Percentiles rank a stretch among this genome's conserved stretches.
These are phyloP conservation scores for Platyrinchus mystaceus DNA, from an alignment of 2,797 vertebrate species.

Conservation along the genomic window DNA sequence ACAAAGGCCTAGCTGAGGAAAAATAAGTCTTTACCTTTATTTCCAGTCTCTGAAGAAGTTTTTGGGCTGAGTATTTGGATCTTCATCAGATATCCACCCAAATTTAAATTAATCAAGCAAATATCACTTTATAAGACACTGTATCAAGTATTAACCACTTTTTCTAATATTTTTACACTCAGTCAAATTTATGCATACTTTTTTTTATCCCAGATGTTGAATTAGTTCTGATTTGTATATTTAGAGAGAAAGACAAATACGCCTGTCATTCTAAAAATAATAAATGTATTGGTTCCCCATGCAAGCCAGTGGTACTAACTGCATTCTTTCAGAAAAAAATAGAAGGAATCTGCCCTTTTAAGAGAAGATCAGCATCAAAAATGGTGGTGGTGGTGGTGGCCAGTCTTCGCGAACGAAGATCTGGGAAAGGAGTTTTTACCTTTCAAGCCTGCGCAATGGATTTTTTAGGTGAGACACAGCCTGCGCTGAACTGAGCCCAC, in stretches of 20 bases:
- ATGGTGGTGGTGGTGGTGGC: no score
- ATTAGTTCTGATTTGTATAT: not conserved
- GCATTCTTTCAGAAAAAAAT: not conserved
- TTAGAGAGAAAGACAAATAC: not conserved
- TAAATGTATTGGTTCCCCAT: not conserved
- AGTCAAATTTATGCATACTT: not conserved
- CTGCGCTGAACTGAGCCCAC: no score
- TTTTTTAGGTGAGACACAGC: no score
- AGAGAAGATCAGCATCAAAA: not conserved
- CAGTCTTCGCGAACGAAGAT: no score
- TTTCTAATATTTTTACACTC: not conserved
- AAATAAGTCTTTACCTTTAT: not conserved
- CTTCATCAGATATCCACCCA: not conserved
- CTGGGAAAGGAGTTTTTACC: no score
- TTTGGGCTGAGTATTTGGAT: not conserved
- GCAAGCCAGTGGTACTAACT: not conserved
- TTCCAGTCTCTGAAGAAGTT: not conserved
- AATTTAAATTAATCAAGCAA: not conserved
- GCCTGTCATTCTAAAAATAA: not conserved
- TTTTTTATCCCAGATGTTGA: not conserved
- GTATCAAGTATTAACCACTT: not conserved
- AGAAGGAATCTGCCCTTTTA: not conserved
- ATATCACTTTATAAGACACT: not conserved
- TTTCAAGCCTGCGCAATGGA: no score
- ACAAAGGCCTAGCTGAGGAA: not conserved